Base-by-base conservation (phyloP, 2,797 vertebrate genomes). In the Platalea minor region DNA sequence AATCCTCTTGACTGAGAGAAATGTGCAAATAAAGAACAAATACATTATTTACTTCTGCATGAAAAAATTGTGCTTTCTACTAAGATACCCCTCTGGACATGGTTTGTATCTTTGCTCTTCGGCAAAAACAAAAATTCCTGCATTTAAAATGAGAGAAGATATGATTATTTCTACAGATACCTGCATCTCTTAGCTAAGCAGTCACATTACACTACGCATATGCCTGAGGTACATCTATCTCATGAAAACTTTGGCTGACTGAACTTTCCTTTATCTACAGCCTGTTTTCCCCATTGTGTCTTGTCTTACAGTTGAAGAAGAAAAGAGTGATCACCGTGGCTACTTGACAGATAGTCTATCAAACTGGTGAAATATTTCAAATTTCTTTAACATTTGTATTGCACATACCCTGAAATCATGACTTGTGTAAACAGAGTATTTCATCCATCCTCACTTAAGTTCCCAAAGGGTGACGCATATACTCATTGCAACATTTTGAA, bases 261-360 rank as follows among this genome's bases (percentile, higher is more conserved):
- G 14, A 51, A 72, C 20, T 82, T 85, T 26, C 14, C 37, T 83
- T 64, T 73, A 73, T 13, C 41, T 64, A 45, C 37, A 88, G 17
- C 24, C 94, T 25, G 28, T 59, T 89, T 39, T 39, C 37, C 5
- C 23, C 26, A 7, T 41, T 95, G 46, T 95, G 73, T 96, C 37
- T 86, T 97, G 54, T 78, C 48, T 97, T 97, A 28, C 94, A 98
- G 98, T 11, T 60, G 88, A 95, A 95, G 97, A 97, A 72, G 96
- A 96, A 63, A 93, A 93, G 20, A 84, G 92, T 33, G 94, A 98
- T 69, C 96, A 93, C 51, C 88, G 77, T 28, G 94, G 93, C 67
- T 96, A 97, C 87, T 50, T 96, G 72, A 91, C 95, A 84, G 96
- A 98, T 13, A 82, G 51, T 37, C 80, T 97, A 43, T 90, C 93